Evolutionary conservation across 2,888 invertebrate species (phyloP).

Genomic region (Calameuta filiformis): DNA sequence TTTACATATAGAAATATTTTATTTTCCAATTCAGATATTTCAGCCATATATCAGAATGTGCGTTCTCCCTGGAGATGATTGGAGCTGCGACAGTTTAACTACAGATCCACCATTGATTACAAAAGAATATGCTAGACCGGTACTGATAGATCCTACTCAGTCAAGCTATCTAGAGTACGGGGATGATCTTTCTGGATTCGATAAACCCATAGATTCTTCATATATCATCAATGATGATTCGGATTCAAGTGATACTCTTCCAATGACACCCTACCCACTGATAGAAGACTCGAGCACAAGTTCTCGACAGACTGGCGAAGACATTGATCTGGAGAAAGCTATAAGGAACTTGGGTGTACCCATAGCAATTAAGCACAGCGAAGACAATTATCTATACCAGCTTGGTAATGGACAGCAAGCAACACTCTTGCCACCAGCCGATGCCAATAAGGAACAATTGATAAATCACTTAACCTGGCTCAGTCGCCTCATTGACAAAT

Average conservation of each 20-base stretch:
- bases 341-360: conserved; percentile 9
- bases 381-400: conserved; percentile 28
- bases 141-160: conserved; percentile 33
- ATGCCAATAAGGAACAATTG: conserved; percentile 12
- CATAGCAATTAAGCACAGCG: conserved; percentile 18
- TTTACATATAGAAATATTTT: neutral
- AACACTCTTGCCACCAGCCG: conserved; percentile 11
- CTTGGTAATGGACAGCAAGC: conserved; percentile 25
- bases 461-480: conserved; percentile 22
- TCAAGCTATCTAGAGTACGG: conserved; percentile 37
- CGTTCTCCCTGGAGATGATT: conserved; percentile 52
- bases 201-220: conserved; percentile 28
- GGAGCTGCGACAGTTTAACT: conserved; percentile 41
- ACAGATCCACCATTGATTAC: conserved; percentile 22
- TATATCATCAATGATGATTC: conserved; percentile 28
- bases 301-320: conserved; percentile 4
- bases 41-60: conserved; percentile 55
- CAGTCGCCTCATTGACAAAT: conserved; percentile 26
- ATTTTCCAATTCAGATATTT: conserved; percentile 44
- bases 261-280: conserved; percentile 41
- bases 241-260: conserved; percentile 18
- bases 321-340: conserved; percentile 10
- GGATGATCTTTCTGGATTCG: conserved; percentile 25
- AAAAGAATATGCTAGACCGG: conserved; percentile 26
- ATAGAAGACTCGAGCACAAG: conserved; percentile 29